Evolutionary conservation across 1,140 invertebrate species (phyloP), one percentile per base, ranked within the genome.

Genomic region (Drosophila ambigua): DNA sequence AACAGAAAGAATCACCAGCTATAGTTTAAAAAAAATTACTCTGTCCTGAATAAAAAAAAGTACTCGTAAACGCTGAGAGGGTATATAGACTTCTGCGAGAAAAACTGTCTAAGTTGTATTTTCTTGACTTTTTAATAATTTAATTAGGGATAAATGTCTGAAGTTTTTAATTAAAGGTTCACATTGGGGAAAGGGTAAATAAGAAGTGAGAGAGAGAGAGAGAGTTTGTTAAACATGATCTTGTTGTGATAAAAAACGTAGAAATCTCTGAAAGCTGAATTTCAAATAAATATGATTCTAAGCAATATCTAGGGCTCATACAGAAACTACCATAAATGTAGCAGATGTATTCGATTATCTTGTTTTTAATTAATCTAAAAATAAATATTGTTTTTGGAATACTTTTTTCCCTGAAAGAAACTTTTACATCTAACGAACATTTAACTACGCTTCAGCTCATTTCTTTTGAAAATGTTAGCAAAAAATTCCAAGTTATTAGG

Each of bases 391-490:
- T n/a, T 24, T 54, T 43, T 8, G 11, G 1, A 11, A 15, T n/a
- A n/a, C 23, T 35, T 52, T 43, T 31, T 5, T 1, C 5, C 15
- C 2, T 23, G 8, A 31, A 41, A 16, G 15, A 23, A 49, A 43
- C 63, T 41, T 67, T 46, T 68, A 24, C 41, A 8, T 0, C 15
- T 4, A 50, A 48, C 9, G 35, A 55, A n/a, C 4, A 53, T 20
- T 49, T 50, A 8, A 44, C 6, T 68, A 8, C n/a, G 51, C 44
- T 20, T 57, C 51, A 26, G 26, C 8, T 57, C 0, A 2, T 68
- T 69, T 69, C 66, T 49, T 57, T 2, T 41, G 66, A 69, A 46
- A 68, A 68, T 20, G n/a, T 11, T 54, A 43, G 46, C 50, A 48
- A 55, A 55, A 51, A 54, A 31, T 46, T 43, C 7, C 28, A 43